Evolutionary conservation across 2,113 vertebrate species (phyloP).

Genomic region (Erpornis zantholeuca): DNA sequence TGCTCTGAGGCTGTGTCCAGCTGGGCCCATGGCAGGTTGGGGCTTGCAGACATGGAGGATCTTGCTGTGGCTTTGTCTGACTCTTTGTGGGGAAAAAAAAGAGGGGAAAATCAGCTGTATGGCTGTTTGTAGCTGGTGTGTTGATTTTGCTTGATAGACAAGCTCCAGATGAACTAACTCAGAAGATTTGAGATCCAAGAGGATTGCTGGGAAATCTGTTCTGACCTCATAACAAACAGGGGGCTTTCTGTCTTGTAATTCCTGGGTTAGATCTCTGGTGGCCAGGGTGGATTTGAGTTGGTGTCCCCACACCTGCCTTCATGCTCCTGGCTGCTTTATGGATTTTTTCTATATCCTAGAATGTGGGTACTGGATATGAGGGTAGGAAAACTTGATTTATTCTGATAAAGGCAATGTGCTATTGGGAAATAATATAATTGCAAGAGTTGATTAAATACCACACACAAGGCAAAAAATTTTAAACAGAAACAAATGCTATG

Average conservation of each 20-base stretch:
- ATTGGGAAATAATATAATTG: background rate
- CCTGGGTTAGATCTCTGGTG: background rate
- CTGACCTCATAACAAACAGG: background rate
- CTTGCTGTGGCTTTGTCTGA: background rate
- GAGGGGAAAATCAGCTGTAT: background rate
- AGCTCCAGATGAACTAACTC: background rate
- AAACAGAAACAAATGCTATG: background rate
- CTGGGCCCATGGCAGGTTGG: background rate
- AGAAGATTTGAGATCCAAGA: background rate
- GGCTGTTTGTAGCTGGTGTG: background rate
- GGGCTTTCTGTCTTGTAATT: background rate
- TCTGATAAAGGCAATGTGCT: background rate
- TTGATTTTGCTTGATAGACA: background rate
- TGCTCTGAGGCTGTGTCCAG: background rate
- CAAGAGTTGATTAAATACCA: background rate
- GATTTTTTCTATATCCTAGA: background rate
- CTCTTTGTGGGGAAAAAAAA: background rate
- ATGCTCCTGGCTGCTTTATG: background rate
- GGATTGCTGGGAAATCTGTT: background rate
- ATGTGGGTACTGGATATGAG: background rate
- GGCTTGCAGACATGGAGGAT: background rate
- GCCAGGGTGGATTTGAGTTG: background rate
- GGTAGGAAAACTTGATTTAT: background rate
- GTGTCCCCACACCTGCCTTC: background rate
- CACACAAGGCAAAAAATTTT: fast-evolving